Evolutionary conservation across 2,113 vertebrate genomes (phyloP), one percentile per base, ranked within the genome.

Genomic region (Oryzias curvinotus): DNA sequence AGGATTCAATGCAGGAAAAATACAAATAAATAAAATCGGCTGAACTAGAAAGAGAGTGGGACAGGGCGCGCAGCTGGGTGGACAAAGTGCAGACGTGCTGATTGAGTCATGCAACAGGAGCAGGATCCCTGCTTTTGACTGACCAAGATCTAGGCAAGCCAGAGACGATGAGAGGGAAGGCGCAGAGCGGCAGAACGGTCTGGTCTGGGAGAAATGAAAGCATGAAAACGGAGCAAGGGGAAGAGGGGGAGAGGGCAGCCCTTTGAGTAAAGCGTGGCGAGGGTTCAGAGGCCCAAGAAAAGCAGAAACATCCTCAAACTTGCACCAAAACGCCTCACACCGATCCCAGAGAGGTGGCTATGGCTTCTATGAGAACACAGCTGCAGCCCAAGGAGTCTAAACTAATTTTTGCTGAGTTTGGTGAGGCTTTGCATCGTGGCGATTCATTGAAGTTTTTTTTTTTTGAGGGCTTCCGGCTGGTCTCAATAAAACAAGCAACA

Each of bases 71-170:
- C 83, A 84, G 85, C 85, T 78, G 71, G 60, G 73, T 55, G 80
- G 82, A 88, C 84, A 91, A 91, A 90, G 90, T 91, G 90, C 89
- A 82, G 84, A 84, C 65, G 89, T 85, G 88, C 90, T 87, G 88
- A 90, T 86, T 89, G 83, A 84, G 71, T 85, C 56, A 63, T 48
- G 57, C 65, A 71, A 85, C 62, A 52, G 71, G 65, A 53, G 64
- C 53, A 30, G 71, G 52, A 65, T 51, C 71, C 68, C 75, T 52
- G 61, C 69, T 50, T 18, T 14, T 53, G 57, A 68, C 23, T 14
- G 44, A 57, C 41, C 46, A 15, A 46, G 46, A 57, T 51, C 49
- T 57, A 41, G 56, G 26, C 4, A 47, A 46, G 55, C 47, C 1
- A 5, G 15, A 47, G 45, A 16, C 13, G 41, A 26, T 43, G 7